Base-by-base conservation (phyloP, 2,797 vertebrate species). In the Serranus cabrilla region DNA sequence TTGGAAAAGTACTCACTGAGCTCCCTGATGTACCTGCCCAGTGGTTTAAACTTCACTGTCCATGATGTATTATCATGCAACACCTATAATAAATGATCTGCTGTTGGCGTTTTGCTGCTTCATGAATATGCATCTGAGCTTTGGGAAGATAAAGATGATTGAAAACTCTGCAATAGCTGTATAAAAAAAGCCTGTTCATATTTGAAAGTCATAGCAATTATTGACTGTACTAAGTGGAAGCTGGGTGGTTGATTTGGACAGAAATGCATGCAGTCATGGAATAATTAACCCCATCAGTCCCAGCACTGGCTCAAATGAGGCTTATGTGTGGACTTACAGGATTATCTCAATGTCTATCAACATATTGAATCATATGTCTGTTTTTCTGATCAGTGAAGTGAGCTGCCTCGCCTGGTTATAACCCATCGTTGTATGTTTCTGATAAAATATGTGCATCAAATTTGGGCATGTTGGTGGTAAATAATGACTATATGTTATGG, bases 1-100 rank as follows among this genome's bases (percentile, higher is more conserved):
- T 90, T 85, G 79, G 82, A 78, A 72, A 74, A 64, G 37, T 66
- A 45, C 69, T 37, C 39, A 55, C 51, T 0, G 34, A 58, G 73
- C 68, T 71, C 72, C 75, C 76, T 17, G 46, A 63, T 27, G 73
- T 11, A 65, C 50, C 62, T 23, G 62, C 51, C 5, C 62, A 8
- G 1, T 7, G 31, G 27, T 52, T 75, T 43, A 20, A 11, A 8
- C 42, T 11, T 51, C 20, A 13, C 25, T 18, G 1, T 52, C 27
- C 31, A 5, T 1, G 21, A 72, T 60, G 45, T 31, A 52, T 63
- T 9, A 47, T 71, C 51, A 39, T 9, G 39, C 55, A 52, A 0
- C 46, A 14, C n/a, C 39, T 31, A 20, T 12, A 17, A 42, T 23
- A 46, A 40, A 51, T 16, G 10, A 45, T 54, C 61, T 3, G 8